Base-by-base conservation (phyloP, 2,888 invertebrate genomes). In the Diarsia dahlii region DNA sequence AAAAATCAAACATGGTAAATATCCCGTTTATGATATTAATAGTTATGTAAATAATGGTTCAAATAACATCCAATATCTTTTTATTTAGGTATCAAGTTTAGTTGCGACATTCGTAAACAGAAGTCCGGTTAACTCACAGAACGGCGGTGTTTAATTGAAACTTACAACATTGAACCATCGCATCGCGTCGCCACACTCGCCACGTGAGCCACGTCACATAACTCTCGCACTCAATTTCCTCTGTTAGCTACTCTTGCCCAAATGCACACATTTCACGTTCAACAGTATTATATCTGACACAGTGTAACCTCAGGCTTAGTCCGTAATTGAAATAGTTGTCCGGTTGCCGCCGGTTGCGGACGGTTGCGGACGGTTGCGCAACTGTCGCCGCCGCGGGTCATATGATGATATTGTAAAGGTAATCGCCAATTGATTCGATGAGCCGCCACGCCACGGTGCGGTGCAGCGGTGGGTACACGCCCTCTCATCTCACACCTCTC, bases 281-380 rank as follows among this genome's bases (percentile, higher is more conserved):
- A 23, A 70, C 34, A 34, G 12, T 52, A 79, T 62, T 62, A 63
- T 54, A 70, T 73, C 34, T 58, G 72, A 79, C 65, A n/a, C 13
- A 56, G 78, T 63, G 60, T 72, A 13, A 65, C 84, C 81, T 48
- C 80, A 34, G 84, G 80, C 84, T 65, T 46, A 58, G 23, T 67
- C 54, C 39, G 9, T 84, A 58, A 84, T 82, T 84, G 76, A 82
- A 84, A 82, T 76, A 64, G 72, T 81, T 64, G 45, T 56, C 62
- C 13, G 28, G 46, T 12, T 28, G 65, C 48, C 46, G 63, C 64
- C 60, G 18, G 69, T 66, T 46, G 60, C 54, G 52, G 56, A 54
- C 54, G n/a, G 54, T 66, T 46, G 60, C 54, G 52, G 56, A 54
- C 54, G n/a, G 54, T 60, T 34, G 39, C 39, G 45, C 63, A 45